These are phyloP conservation scores for Galaxea fascicularis DNA, from an alignment of 92 coral and sea anemone species.

Conservation along the genomic window DNA sequence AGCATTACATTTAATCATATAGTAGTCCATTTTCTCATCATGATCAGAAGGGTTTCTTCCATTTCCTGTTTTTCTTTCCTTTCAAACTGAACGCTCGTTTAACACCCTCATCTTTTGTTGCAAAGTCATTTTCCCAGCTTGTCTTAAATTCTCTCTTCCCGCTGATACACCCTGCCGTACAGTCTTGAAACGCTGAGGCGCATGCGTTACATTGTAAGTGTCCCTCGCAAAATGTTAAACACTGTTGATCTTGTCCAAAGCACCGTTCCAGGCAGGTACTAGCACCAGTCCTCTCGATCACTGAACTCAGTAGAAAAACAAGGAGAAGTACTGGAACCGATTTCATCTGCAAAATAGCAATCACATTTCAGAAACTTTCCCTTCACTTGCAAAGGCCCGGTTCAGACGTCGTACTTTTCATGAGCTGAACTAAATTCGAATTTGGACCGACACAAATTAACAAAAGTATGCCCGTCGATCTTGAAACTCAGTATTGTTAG, in stretches of 20 bases:
- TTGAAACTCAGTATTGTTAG: too few relatives aligned
- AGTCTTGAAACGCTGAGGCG: accelerated
- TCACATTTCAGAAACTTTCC: not conserved
- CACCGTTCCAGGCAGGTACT: not conserved
- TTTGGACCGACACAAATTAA: too few relatives aligned
- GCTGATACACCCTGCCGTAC: not conserved
- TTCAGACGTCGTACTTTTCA: too few relatives aligned
- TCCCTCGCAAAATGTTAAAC: not conserved
- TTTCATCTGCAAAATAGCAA: slow-evolving; percentile 8
- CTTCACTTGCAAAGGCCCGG: too few relatives aligned
- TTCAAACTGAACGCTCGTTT: not conserved
- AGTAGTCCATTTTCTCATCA: too few relatives aligned
- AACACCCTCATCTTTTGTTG: not conserved
- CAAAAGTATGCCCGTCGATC: too few relatives aligned
- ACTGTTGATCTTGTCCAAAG: not conserved
- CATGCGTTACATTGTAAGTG: not conserved
- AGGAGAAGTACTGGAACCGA: slow-evolving; percentile 16
- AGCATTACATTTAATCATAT: not conserved
- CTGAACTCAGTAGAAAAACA: not conserved
- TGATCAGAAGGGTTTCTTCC: not conserved
- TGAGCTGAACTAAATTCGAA: too few relatives aligned
- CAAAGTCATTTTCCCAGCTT: not conserved
- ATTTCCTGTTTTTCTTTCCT: not conserved
- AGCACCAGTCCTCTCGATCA: not conserved
- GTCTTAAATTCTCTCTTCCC: slow-evolving; percentile 21